These are phyloP conservation scores for Amniataba percoides DNA, from an alignment of 2,797 vertebrate genomes.

Conservation along the genomic window DNA sequence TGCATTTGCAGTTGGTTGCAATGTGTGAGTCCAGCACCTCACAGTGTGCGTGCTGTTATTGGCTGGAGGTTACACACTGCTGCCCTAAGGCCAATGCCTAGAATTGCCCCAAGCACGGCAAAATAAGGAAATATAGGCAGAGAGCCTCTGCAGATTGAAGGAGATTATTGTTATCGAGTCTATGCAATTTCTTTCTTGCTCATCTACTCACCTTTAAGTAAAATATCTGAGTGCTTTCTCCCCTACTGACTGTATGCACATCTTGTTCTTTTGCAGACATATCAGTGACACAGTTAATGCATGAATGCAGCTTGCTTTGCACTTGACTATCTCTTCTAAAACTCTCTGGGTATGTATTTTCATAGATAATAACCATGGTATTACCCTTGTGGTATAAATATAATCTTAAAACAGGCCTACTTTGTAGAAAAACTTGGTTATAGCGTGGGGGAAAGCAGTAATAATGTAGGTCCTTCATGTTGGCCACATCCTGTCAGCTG, in stretches of 20 bases:
- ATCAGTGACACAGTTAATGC: conserved; percentile 22
- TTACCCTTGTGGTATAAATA: conserved; percentile 16
- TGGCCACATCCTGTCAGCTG: conserved; percentile 62
- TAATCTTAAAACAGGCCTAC: not conserved
- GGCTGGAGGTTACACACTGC: too few relatives aligned
- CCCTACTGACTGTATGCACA: conserved; percentile 16
- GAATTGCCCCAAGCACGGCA: too few relatives aligned
- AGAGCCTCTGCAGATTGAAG: too few relatives aligned
- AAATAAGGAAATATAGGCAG: too few relatives aligned
- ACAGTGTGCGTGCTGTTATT: too few relatives aligned
- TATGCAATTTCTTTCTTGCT: too few relatives aligned
- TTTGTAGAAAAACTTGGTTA: not conserved
- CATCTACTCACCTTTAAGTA: not conserved
- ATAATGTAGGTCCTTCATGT: conserved; percentile 14
- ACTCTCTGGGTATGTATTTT: conserved; percentile 31
- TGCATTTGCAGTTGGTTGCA: too few relatives aligned
- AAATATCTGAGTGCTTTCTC: not conserved
- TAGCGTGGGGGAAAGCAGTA: not conserved
- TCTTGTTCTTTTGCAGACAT: not conserved
- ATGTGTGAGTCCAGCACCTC: too few relatives aligned
- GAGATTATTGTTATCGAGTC: too few relatives aligned
- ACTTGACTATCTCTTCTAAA: conserved; percentile 47
- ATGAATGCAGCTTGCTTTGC: conserved; percentile 2
- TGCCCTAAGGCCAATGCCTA: too few relatives aligned
- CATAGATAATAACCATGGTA: conserved; percentile 56